phyloP scores from a whole-genome alignment of 2,113 vertebrate genomes.

The Lota lota region DNA sequence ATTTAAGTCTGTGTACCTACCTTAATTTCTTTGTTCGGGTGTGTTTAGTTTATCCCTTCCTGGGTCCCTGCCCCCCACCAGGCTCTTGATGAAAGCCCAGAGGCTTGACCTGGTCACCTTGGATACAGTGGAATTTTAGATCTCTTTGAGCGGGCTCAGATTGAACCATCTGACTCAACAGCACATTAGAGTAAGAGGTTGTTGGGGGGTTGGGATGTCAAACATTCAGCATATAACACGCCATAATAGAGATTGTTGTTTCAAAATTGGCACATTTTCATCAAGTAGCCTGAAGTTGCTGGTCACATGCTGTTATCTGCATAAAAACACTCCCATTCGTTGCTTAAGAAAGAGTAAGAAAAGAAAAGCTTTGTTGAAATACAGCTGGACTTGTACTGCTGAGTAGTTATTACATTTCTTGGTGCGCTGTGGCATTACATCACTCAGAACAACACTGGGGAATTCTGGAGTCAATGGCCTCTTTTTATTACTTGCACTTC shows the following conservation, averaged over 20 bases:
- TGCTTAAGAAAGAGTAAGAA: too few relatives aligned
- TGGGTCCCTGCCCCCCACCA: background rate
- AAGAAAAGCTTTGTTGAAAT: too few relatives aligned
- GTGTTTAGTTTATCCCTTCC: background rate
- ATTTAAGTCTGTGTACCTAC: too few relatives aligned
- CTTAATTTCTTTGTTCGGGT: too few relatives aligned
- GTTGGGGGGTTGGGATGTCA: background rate
- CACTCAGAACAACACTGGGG: constrained; percentile 49
- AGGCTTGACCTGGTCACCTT: constrained; percentile 8
- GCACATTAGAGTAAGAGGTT: background rate
- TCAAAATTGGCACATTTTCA: too few relatives aligned
- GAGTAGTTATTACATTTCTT: constrained; percentile 8
- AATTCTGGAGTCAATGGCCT: constrained; percentile 55
- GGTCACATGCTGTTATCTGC: too few relatives aligned
- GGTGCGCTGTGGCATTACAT: constrained; percentile 47
- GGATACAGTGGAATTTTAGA: background rate
- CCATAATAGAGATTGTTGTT: background rate
- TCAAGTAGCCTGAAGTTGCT: too few relatives aligned
- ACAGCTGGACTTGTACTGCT: too few relatives aligned
- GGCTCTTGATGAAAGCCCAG: background rate
- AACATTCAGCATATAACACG: background rate
- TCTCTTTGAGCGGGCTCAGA: background rate
- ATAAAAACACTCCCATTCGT: too few relatives aligned
- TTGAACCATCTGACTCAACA: background rate
- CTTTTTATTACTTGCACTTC: constrained; percentile 65